Evolutionary conservation across 2,113 vertebrate species (phyloP).

Genomic region (Otolemur garnettii): DNA sequence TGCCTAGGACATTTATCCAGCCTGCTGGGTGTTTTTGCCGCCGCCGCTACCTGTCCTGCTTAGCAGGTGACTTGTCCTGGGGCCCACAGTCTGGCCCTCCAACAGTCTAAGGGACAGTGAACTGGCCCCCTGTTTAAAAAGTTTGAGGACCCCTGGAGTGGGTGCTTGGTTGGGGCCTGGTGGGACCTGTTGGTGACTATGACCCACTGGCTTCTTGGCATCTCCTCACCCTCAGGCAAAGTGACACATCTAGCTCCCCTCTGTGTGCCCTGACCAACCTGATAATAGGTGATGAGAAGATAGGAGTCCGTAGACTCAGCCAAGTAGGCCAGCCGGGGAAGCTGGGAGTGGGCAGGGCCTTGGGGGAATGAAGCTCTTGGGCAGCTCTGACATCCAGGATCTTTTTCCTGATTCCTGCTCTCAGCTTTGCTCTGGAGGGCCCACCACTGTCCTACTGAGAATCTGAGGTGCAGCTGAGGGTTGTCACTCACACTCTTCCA

Average conservation of each 20-base stretch:
- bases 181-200: not conserved
- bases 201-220: not conserved
- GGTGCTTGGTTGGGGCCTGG: not conserved
- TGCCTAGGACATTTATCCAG: too few species aligned
- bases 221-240: not conserved
- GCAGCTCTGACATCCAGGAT: too few species aligned
- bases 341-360: not conserved
- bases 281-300: too few species aligned
- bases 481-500: not conserved
- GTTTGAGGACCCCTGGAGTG: too few species aligned
- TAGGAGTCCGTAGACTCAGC: not conserved
- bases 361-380: too few species aligned
- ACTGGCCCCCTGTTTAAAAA: too few species aligned
- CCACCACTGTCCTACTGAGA: rapidly evolving
- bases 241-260: not conserved
- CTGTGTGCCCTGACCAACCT: rapidly evolving
- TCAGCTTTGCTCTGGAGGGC: not conserved
- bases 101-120: too few species aligned
- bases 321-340: not conserved
- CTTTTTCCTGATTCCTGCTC: not conserved
- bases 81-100: too few species aligned
- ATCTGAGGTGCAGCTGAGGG: rapidly evolving
- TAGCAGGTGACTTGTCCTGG: too few species aligned
- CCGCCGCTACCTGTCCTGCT: too few species aligned
- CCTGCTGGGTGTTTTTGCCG: too few species aligned